Evolutionary conservation across 2,888 invertebrate species (phyloP).

Genomic region (Sipha maydis): DNA sequence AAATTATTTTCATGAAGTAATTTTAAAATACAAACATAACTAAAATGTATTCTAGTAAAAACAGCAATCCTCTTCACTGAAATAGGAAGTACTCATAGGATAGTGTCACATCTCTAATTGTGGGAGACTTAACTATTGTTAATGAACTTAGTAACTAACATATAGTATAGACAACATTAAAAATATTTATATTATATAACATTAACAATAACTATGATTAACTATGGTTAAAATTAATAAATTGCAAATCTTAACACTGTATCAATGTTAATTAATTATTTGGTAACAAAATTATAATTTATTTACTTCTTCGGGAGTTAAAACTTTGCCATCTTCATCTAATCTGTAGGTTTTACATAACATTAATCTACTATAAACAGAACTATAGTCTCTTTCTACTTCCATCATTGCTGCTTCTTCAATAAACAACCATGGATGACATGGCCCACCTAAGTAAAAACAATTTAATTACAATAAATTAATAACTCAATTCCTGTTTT

Average conservation of each 20-base stretch:
- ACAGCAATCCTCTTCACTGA: background rate
- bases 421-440: conserved; percentile 98
- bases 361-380: conserved; percentile 95
- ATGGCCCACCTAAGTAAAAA: conserved; percentile 77
- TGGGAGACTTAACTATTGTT: background rate
- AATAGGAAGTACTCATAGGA: no score
- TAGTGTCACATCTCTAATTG: no score
- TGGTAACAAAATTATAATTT: conserved; percentile 62
- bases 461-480: background rate
- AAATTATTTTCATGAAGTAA: conserved; percentile 9
- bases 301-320: conserved; percentile 93
- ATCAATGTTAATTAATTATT: no score
- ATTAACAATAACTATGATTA: no score
- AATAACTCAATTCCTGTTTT: background rate
- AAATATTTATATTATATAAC: no score
- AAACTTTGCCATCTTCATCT: conserved; percentile 98
- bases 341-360: conserved; percentile 97
- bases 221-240: no score
- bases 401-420: conserved; percentile 96
- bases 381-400: conserved; percentile 97
- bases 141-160: background rate
- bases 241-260: background rate
- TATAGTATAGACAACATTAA: background rate
- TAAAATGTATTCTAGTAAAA: no score
- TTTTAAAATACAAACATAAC: conserved; percentile 57